Conservation (phyloP, 2,797 vertebrate species). For the Hylomyscus alleni region DNA sequence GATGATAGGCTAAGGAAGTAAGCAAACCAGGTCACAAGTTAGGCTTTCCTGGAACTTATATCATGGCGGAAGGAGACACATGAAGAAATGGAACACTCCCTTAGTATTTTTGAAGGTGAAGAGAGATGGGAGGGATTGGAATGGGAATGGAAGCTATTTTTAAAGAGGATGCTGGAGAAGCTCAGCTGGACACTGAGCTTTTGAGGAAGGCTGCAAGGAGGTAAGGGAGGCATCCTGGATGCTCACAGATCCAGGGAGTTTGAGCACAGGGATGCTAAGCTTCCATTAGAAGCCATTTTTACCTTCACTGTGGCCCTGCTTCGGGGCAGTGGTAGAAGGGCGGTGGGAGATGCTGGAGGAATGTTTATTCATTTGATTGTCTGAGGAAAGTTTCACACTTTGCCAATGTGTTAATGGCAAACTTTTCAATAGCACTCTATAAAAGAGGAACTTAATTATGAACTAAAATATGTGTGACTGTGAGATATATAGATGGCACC, state of each 20-base stretch:
- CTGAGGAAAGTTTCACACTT: background rate
- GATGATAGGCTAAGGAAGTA: background rate
- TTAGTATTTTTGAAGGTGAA: background rate
- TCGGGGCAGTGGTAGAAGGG: background rate
- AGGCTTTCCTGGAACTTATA: background rate
- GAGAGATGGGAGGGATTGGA: background rate
- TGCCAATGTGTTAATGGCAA: background rate
- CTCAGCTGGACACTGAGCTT: background rate
- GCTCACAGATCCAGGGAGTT: background rate
- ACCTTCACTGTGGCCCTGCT: background rate
- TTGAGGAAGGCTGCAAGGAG: background rate
- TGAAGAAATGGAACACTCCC: background rate
- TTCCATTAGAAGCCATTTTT: fast-evolving
- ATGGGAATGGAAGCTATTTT: background rate
- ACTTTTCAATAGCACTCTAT: background rate
- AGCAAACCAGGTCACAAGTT: background rate
- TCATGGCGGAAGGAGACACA: background rate
- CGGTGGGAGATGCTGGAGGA: background rate
- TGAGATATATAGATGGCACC: background rate
- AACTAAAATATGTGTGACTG: background rate
- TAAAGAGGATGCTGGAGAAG: background rate
- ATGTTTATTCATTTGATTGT: background rate
- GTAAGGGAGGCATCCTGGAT: background rate
- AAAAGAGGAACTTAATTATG: conserved; percentile 3
- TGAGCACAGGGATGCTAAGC: background rate